Conservation (phyloP, 2,797 vertebrate genomes). For the Chloroceryle inda region DNA sequence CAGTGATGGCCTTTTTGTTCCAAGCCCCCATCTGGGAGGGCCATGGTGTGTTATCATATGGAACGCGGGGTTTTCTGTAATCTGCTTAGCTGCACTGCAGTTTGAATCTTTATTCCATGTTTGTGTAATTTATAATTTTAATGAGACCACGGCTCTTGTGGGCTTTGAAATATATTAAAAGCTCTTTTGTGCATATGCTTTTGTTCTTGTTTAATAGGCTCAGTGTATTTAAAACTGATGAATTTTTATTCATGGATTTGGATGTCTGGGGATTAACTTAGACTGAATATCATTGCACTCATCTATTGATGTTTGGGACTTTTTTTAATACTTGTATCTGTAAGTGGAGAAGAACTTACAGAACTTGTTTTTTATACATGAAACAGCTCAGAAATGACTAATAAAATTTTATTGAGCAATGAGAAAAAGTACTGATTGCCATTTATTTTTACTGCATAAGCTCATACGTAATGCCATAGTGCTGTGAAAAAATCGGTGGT, state of each 20-base stretch:
- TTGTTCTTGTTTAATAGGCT: conserved; percentile 94
- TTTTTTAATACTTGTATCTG: conserved; percentile 65
- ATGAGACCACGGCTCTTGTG: conserved; percentile 92
- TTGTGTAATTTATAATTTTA: conserved; percentile 99
- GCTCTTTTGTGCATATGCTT: conserved; percentile 91
- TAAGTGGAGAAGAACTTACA: conserved; percentile 44
- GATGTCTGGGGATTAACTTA: conserved; percentile 86
- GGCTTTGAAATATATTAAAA: conserved; percentile 94
- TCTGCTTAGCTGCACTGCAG: conserved; percentile 96
- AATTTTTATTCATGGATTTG: conserved; percentile 90
- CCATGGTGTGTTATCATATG: conserved; percentile 94
- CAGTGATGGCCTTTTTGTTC: conserved; percentile 89
- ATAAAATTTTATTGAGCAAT: background rate
- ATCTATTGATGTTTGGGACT: conserved; percentile 80
- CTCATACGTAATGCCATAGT: background rate
- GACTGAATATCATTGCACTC: conserved; percentile 84
- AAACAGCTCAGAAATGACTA: background rate
- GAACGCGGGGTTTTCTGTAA: conserved; percentile 95
- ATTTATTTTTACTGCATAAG: conserved; percentile 4
- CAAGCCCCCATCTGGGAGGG: conserved; percentile 97
- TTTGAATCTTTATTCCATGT: conserved; percentile 95
- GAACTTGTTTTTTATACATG: conserved; percentile 35
- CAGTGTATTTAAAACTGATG: conserved; percentile 95
- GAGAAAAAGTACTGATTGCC: conserved; percentile 28
- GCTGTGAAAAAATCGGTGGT: conserved; percentile 7